A percentile compares a stretch with the other conserved stretches of the same genome.
These are phyloP conservation scores for Quadriops clusia DNA, from an alignment of 2,888 invertebrate genomes.

Conservation along the genomic window DNA sequence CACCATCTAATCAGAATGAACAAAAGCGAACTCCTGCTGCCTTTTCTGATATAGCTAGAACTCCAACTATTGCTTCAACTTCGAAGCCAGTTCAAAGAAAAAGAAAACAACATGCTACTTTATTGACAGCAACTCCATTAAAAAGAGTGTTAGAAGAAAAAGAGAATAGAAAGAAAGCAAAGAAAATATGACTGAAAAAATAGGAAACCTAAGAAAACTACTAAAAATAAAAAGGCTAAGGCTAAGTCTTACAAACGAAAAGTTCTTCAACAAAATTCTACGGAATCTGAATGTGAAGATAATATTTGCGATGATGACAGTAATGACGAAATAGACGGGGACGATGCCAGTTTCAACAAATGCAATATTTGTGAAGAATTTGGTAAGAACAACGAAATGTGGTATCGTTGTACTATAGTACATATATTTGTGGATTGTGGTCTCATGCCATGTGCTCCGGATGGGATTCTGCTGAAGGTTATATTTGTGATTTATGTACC, in stretches of 20 bases:
- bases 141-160: constrained; percentile 8
- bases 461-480: constrained; percentile 10
- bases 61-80: constrained; percentile 1
- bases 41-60: constrained; percentile 6
- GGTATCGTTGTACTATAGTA: constrained; percentile 6
- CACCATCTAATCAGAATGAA: too few relatives aligned
- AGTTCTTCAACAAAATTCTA: background rate
- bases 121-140: constrained; percentile 7
- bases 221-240: constrained; percentile 4
- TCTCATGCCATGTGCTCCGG: constrained; percentile 10
- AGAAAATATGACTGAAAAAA: constrained; percentile 4
- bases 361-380: constrained; percentile 10
- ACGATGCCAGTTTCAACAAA: background rate
- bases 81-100: constrained; percentile 3
- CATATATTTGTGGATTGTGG: constrained; percentile 7
- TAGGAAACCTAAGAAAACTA: constrained; percentile 4
- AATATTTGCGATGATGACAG: constrained; percentile 5
- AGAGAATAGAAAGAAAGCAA: constrained; percentile 4
- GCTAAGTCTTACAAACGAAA: too few relatives aligned
- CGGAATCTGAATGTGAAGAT: background rate
- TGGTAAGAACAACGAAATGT: constrained; percentile 9
- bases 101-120: constrained; percentile 8
- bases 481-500: constrained; percentile 9
- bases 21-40: too few relatives aligned
- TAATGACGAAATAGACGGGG: constrained; percentile 1